Base-by-base conservation (phyloP, 2,888 invertebrate genomes). In the Aethes cnicana region DNA sequence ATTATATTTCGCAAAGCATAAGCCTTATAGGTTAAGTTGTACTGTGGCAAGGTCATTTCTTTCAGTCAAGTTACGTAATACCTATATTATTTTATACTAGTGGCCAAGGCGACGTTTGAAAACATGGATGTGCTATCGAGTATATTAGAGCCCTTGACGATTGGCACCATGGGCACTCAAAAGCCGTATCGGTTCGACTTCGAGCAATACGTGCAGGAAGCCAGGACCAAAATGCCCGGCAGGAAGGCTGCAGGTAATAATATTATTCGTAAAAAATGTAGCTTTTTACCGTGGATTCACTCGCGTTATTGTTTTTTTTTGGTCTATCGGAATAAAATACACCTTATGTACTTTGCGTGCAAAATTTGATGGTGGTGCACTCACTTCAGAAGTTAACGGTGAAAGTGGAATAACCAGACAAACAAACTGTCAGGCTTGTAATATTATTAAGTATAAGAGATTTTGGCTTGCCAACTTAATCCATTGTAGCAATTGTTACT, bases 161-260 rank as follows among this genome's bases (percentile, higher is more conserved):
- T 89, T 8, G 89, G 89, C 4, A 88, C 88, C 0, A 74, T 89
- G 81, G 88, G 88, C 2, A 86, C 88, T 1, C 88, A 88, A 57
- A 88, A 88, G 53, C 87, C 89, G 2, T 88, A 83, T 58, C 70
- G 84, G n/a, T 84, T 87, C 47, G 58, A 66, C 14, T 88, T 87
- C 56, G 87, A 88, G 56, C 86, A 87, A 57, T 89, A 88, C 55
- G 78, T 88, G 8, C 80, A 87, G 59, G 88, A 88, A 57, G 86
- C 89, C 1, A 73, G 80, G 54, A 84, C 80, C 39, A 89, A 87
- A 62, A 86, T 84, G 84, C 89, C 89, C 0, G 78, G 71, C 4
- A 77, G 89, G 53, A 88, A 86, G 63, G 83, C 84, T 2, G 82
- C 87, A 66, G 88, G 88, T 88, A 55, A 53, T 3, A 9, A 28